A percentile compares a stretch with the other conserved stretches of the same genome.
These are phyloP conservation scores for Etheostoma cragini DNA, from an alignment of 2,113 vertebrate genomes.

Conservation along the genomic window DNA sequence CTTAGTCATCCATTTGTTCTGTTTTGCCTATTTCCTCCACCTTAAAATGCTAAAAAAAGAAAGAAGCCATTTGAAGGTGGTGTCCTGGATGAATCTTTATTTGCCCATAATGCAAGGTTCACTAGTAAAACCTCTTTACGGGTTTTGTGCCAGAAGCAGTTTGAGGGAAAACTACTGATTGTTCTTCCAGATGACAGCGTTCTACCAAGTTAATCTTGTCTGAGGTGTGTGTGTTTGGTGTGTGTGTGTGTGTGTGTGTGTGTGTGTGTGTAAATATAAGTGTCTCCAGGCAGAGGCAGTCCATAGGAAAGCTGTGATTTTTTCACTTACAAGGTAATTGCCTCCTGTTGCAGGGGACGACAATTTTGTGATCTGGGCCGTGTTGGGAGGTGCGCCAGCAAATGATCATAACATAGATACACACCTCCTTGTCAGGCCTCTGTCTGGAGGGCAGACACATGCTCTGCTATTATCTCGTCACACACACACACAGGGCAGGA, in stretches of 20 bases:
- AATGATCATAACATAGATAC: conserved; percentile 56
- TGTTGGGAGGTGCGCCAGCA: conserved; percentile 63
- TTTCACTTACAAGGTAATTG: conserved; percentile 82
- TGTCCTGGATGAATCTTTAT: conserved; percentile 2
- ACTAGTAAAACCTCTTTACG: conserved; percentile 24
- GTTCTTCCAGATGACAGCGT: conserved; percentile 34
- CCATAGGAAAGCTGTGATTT: conserved; percentile 65
- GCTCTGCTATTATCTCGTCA: conserved; percentile 78
- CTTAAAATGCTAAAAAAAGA: neutral
- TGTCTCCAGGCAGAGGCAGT: conserved; percentile 46
- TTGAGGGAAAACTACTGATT: conserved; percentile 54
- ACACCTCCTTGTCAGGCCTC: conserved; percentile 69
- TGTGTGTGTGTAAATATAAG: conserved; percentile 41
- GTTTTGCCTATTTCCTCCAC: conserved; percentile 18
- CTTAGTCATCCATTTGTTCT: conserved; percentile 15
- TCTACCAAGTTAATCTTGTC: neutral
- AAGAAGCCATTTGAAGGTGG: neutral
- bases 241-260: neutral
- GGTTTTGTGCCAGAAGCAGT: conserved; percentile 37
- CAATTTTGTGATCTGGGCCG: conserved; percentile 67
- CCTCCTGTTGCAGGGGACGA: conserved; percentile 73
- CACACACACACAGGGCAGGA: conserved; percentile 35
- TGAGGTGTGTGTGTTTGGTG: neutral
- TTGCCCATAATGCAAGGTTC: conserved; percentile 3
- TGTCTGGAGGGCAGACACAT: conserved; percentile 73